A percentile compares a stretch with the other conserved stretches of the same genome.
Conservation (phyloP, 2,888 invertebrate species). For the Pristionchus fissidentatus region DNA sequence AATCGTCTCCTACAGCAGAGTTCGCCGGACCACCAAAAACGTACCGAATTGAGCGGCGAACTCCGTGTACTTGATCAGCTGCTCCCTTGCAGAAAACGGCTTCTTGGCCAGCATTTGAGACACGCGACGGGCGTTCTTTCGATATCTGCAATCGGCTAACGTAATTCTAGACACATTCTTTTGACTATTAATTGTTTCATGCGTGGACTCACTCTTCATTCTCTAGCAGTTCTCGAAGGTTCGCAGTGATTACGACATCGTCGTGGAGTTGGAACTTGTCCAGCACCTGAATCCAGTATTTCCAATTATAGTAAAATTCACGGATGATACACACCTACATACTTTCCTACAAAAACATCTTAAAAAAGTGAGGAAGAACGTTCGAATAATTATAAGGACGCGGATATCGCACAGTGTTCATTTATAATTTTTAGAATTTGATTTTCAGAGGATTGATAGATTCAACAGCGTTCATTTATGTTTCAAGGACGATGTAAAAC, state of each 20-base stretch:
- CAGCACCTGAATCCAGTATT: background rate
- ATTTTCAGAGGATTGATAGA: too few relatives aligned
- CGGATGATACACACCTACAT: background rate
- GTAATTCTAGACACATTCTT: too few relatives aligned
- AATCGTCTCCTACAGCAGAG: too few relatives aligned
- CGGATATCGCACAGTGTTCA: too few relatives aligned
- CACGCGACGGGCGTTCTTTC: slow-evolving; percentile 7
- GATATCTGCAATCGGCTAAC: slow-evolving; percentile 17
- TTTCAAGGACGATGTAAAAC: too few relatives aligned
- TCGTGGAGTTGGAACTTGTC: slow-evolving; percentile 1
- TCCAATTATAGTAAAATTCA: background rate
- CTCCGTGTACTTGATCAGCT: slow-evolving; percentile 25
- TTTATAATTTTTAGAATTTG: too few relatives aligned
- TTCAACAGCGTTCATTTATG: too few relatives aligned
- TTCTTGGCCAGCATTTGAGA: slow-evolving; percentile 10
- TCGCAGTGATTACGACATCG: background rate
- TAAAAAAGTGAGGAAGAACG: too few relatives aligned
- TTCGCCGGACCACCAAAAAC: too few relatives aligned
- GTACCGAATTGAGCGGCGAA: slow-evolving; percentile 14
- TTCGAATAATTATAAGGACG: too few relatives aligned
- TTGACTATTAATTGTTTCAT: background rate
- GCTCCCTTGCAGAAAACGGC: slow-evolving; percentile 28
- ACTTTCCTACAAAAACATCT: background rate
- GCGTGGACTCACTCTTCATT: background rate
- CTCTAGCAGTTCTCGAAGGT: background rate